Evolutionary conservation across 2,888 invertebrate genomes (phyloP).

Genomic region (Drosophila parthenogenetica): DNA sequence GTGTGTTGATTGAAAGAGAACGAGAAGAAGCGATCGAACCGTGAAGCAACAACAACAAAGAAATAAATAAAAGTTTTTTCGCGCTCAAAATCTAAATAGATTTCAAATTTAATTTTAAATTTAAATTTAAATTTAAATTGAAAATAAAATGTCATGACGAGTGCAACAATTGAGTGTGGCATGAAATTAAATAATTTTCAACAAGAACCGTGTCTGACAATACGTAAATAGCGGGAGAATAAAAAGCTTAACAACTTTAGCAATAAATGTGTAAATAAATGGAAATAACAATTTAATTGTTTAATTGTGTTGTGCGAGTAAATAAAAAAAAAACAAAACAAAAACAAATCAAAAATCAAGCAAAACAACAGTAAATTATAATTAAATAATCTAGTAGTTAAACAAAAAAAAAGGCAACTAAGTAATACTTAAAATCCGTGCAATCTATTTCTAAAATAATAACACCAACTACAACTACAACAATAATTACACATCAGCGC

Average conservation of each 20-base stretch:
- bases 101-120: constrained; percentile 31
- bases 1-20: constrained; percentile 36
- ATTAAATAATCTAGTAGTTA: constrained; percentile 69
- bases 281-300: constrained; percentile 76
- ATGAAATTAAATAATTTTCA: constrained; percentile 22
- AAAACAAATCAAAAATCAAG: constrained; percentile 8
- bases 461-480: constrained; percentile 47
- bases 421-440: constrained; percentile 73
- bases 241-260: constrained; percentile 41
- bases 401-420: constrained; percentile 53
- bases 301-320: constrained; percentile 63
- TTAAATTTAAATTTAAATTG: constrained; percentile 34
- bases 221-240: constrained; percentile 32
- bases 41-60: constrained; percentile 38
- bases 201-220: constrained; percentile 44
- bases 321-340: constrained; percentile 11
- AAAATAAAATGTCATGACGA: constrained; percentile 55
- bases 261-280: constrained; percentile 68
- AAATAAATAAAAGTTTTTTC: constrained; percentile 31
- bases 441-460: constrained; percentile 81
- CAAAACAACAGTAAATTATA: constrained; percentile 53
- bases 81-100: constrained; percentile 44
- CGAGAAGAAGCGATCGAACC: constrained; percentile 26
- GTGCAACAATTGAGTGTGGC: constrained; percentile 40
- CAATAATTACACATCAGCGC: constrained; percentile 35